phyloP scores from a whole-genome alignment of 2,797 vertebrate genomes.

The Lutjanus campechanus region DNA sequence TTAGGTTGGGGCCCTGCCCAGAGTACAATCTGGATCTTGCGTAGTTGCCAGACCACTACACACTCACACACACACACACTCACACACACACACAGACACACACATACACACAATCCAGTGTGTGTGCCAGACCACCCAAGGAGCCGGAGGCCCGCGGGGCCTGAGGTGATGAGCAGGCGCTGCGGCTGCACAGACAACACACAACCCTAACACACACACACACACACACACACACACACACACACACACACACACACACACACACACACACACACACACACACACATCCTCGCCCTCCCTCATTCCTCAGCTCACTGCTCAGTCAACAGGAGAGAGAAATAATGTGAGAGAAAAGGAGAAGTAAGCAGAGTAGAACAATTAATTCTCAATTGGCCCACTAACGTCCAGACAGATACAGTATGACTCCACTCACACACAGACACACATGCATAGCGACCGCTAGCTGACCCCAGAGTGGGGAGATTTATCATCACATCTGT shows the following conservation, averaged over 20 bases:
- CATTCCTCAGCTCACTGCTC: conserved; percentile 66
- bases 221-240: conserved; percentile 57
- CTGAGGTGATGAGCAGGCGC: conserved; percentile 88
- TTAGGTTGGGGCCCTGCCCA: conserved; percentile 86
- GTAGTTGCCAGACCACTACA: conserved; percentile 89
- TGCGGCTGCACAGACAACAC: conserved; percentile 84
- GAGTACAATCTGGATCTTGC: conserved; percentile 88
- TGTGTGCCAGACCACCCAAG: conserved; percentile 93
- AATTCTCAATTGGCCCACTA: conserved; percentile 67
- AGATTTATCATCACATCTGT: conserved; percentile 79
- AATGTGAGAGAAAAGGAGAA: conserved; percentile 52
- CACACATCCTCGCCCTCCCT: conserved; percentile 56
- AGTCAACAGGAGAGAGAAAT: conserved; percentile 59
- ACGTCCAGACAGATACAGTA: conserved; percentile 65
- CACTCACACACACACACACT: conserved; percentile 41
- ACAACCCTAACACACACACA: conserved; percentile 68
- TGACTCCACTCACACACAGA: conserved; percentile 41
- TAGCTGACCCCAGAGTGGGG: conserved; percentile 61
- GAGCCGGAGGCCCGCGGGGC: conserved; percentile 86
- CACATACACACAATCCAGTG: conserved; percentile 70
- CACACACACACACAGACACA: conserved; percentile 41
- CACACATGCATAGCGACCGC: conserved; percentile 51
- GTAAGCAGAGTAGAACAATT: conserved; percentile 62
- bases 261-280: not conserved
- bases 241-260: conserved; percentile 11